Percentiles rank a stretch among this genome's conserved stretches.
These are phyloP conservation scores for Agelastica alni DNA, from an alignment of 2,888 invertebrate species.

Conservation along the genomic window DNA sequence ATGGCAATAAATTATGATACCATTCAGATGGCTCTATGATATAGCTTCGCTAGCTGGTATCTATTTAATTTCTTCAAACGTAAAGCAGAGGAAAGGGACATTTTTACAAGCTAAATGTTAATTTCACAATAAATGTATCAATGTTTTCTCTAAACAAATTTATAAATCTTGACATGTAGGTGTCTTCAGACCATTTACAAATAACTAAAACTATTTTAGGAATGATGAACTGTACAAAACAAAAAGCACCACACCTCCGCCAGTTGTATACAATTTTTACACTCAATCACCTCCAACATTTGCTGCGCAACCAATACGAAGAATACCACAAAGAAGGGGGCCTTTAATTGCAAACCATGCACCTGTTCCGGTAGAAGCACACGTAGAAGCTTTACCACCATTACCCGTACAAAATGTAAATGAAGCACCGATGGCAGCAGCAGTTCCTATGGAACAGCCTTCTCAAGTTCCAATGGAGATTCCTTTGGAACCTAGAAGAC, in stretches of 20 bases:
- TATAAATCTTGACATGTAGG: too few relatives aligned
- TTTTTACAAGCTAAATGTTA: too few relatives aligned
- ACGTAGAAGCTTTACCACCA: not conserved
- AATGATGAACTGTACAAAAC: constrained; percentile 87
- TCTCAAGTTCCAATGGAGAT: constrained; percentile 30
- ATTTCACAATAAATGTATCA: too few relatives aligned
- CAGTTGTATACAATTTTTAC: constrained; percentile 54
- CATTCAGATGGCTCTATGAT: too few relatives aligned
- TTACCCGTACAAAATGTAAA: not conserved
- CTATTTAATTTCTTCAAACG: too few relatives aligned
- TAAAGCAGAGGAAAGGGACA: too few relatives aligned
- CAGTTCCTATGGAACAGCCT: not conserved
- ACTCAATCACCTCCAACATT: constrained; percentile 40
- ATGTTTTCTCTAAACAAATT: not conserved
- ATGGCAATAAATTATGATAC: too few relatives aligned
- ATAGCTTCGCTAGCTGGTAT: too few relatives aligned
- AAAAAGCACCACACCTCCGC: constrained; percentile 64
- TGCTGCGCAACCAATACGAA: constrained; percentile 4
- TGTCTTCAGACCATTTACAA: too few relatives aligned
- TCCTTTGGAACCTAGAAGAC: constrained; percentile 42
- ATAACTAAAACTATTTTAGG: too few relatives aligned
- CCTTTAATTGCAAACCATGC: constrained; percentile 23
- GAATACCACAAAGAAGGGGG: constrained; percentile 7
- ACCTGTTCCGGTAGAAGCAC: constrained; percentile 15
- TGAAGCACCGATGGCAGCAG: constrained; percentile 26